Evolutionary conservation across 1,140 invertebrate species (phyloP).

Genomic region (Brachionus rubens): DNA sequence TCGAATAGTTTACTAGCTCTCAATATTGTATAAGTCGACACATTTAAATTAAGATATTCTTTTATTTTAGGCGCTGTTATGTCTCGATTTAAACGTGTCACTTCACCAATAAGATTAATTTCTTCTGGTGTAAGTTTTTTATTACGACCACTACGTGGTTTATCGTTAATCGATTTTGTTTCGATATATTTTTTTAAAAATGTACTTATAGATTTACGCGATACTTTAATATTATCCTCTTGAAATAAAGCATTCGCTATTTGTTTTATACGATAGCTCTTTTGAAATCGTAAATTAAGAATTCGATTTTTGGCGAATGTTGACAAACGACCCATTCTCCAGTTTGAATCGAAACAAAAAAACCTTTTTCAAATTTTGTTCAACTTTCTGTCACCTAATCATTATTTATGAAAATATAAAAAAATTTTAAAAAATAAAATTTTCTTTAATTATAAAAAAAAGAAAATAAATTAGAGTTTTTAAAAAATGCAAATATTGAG

Average conservation of each 20-base stretch:
- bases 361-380: too few species aligned
- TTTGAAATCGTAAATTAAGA: slow-evolving; percentile 34
- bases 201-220: slow-evolving; percentile 41
- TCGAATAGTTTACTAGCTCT: slow-evolving; percentile 45
- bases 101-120: slow-evolving; percentile 42
- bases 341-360: background rate
- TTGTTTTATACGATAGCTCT: slow-evolving; percentile 42
- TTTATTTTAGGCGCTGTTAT: slow-evolving; percentile 45
- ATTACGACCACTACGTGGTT: slow-evolving; percentile 36
- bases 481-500: slow-evolving; percentile 47
- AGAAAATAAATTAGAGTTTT: too few species aligned
- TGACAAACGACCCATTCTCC: slow-evolving; percentile 43
- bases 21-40: slow-evolving; percentile 37
- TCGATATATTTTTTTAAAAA: slow-evolving; percentile 45
- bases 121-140: slow-evolving; percentile 43
- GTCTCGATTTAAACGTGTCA: slow-evolving; percentile 32
- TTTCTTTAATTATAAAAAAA: slow-evolving; percentile 16
- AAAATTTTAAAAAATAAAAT: background rate
- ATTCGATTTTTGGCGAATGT: slow-evolving; percentile 46
- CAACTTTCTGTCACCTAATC: slow-evolving; percentile 45
- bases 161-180: slow-evolving; percentile 42
- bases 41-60: slow-evolving; percentile 41
- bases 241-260: slow-evolving; percentile 37
- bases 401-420: slow-evolving; percentile 21
- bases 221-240: slow-evolving; percentile 45